phyloP scores from a whole-genome alignment of 2,113 vertebrate species.

The Heterotilapia buettikoferi region DNA sequence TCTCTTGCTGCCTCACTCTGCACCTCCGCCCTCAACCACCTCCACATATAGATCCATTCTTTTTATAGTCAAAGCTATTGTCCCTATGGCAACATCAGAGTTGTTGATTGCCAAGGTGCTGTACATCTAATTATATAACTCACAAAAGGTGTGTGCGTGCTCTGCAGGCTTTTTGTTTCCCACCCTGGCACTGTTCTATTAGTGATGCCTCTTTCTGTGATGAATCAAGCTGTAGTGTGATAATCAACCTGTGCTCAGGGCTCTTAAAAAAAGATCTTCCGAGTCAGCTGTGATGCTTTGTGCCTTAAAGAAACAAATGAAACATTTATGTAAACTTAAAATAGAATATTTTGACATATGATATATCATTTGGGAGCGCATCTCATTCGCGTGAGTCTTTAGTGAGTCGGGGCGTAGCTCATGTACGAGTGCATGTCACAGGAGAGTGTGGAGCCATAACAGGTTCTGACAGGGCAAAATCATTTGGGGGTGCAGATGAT shows the following conservation, averaged over 20 bases:
- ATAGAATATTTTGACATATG: not conserved
- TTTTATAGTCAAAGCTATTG: slow-evolving; percentile 60
- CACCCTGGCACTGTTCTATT: not conserved
- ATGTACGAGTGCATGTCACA: slow-evolving; percentile 2
- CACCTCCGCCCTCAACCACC: slow-evolving; percentile 59
- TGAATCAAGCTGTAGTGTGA: slow-evolving; percentile 13
- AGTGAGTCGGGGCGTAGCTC: not conserved
- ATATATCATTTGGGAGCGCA: not conserved
- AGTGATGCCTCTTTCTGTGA: not conserved
- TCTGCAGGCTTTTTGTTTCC: slow-evolving; percentile 29
- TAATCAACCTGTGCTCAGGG: not conserved
- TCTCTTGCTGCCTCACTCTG: slow-evolving; percentile 42
- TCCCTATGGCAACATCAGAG: slow-evolving; percentile 62
- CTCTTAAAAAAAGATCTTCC: not conserved
- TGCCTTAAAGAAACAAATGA: not conserved
- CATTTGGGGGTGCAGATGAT: slow-evolving; percentile 42
- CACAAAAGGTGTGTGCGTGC: slow-evolving; percentile 6
- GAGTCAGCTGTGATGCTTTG: not conserved
- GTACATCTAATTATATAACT: slow-evolving; percentile 61
- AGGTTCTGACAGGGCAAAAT: slow-evolving; percentile 44
- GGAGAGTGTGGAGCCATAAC: slow-evolving; percentile 34
- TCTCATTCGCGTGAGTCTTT: slow-evolving; percentile 5
- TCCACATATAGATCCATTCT: slow-evolving; percentile 60
- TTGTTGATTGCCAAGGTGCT: slow-evolving; percentile 65
- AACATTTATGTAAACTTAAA: not conserved